Conservation (phyloP, 2,888 invertebrate genomes). For the Exephanes ischioxanthus region DNA sequence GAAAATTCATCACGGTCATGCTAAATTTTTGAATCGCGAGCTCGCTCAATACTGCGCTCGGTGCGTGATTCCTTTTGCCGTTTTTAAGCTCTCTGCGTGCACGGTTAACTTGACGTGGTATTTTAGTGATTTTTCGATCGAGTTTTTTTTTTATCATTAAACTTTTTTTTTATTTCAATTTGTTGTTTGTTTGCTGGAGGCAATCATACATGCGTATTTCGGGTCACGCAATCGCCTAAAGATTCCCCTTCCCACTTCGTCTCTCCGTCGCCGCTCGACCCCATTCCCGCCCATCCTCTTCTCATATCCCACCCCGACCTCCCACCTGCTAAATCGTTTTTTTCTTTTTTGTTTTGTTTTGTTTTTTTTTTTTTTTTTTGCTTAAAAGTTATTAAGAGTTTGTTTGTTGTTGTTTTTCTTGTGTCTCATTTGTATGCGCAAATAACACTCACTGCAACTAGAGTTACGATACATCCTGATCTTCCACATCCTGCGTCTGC, state of each 20-base stretch:
- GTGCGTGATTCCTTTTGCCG: conserved; percentile 52
- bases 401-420: conserved; percentile 75
- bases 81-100: conserved; percentile 52
- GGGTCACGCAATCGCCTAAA: conserved; percentile 82
- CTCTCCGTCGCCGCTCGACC: conserved; percentile 56
- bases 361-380: conserved; percentile 79
- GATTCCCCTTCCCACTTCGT: conserved; percentile 71
- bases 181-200: conserved; percentile 74
- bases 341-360: conserved; percentile 67
- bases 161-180: conserved; percentile 65
- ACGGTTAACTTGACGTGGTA: conserved; percentile 55
- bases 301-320: conserved; percentile 76
- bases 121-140: conserved; percentile 67
- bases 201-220: conserved; percentile 80
- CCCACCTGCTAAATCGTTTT: conserved; percentile 82
- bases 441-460: conserved; percentile 85
- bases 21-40: conserved; percentile 42
- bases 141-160: conserved; percentile 53
- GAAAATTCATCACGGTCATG: conserved; percentile 53
- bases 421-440: conserved; percentile 84
- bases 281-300: conserved; percentile 66
- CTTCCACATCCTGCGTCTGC: conserved; percentile 96
- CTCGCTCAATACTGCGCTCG: conserved; percentile 36
- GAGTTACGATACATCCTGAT: conserved; percentile 98
- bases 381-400: conserved; percentile 83